Evolutionary conservation across 2,888 invertebrate genomes (phyloP).

Genomic region (Agriopis aurantiaria): DNA sequence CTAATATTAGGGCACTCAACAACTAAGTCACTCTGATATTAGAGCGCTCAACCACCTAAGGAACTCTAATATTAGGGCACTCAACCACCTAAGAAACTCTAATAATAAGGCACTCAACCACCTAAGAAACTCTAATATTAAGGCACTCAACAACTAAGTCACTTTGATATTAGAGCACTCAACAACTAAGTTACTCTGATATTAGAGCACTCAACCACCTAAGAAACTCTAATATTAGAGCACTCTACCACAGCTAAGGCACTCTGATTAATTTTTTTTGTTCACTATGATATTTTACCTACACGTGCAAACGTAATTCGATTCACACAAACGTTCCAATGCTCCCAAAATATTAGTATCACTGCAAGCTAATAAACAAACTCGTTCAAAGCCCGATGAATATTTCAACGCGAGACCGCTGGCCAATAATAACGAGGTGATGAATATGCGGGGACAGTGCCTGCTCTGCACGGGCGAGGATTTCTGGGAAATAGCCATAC

Average conservation of each 20-base stretch:
- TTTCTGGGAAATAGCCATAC: neutral
- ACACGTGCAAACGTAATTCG: neutral
- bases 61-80: too few relatives aligned
- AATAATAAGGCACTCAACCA: neutral
- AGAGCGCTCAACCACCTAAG: neutral
- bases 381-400: constrained; percentile 50
- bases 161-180: neutral
- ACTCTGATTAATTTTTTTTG: neutral
- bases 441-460: constrained; percentile 64
- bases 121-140: neutral
- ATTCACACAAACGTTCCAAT: neutral
- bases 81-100: neutral
- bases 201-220: neutral
- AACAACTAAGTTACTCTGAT: neutral
- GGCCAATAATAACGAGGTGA: constrained; percentile 63
- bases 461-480: constrained; percentile 9
- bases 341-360: constrained; percentile 16
- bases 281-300: neutral
- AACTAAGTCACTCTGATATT: neutral
- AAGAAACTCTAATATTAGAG: neutral
- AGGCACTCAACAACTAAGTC: neutral
- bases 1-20: neutral
- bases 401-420: constrained; percentile 54
- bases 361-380: constrained; percentile 49
- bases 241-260: neutral